Evolutionary conservation across 2,888 invertebrate genomes (phyloP).

Genomic region (Entomobrya proxima): DNA sequence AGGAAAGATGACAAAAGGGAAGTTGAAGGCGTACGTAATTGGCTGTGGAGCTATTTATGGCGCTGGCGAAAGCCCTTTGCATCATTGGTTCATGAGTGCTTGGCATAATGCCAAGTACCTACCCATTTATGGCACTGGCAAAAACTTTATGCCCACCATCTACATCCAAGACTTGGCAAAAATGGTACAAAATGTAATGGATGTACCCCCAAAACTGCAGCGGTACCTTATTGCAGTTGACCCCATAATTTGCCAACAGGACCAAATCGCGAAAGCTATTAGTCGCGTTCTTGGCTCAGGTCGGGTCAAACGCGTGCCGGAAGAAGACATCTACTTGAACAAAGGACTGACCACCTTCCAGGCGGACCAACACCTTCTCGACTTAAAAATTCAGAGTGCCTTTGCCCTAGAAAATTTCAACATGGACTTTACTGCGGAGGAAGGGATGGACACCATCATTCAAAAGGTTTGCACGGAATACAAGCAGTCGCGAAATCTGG

Average conservation of each 20-base stretch:
- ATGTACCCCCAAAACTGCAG: slow-evolving; percentile 80
- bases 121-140: slow-evolving; percentile 81
- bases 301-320: slow-evolving; percentile 80
- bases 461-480: slow-evolving; percentile 53
- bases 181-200: slow-evolving; percentile 72
- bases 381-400: slow-evolving; percentile 71
- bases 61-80: slow-evolving; percentile 81
- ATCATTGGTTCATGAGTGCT: slow-evolving; percentile 83
- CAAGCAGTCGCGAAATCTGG: slow-evolving; percentile 56
- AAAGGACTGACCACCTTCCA: slow-evolving; percentile 72
- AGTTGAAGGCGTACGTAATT: slow-evolving; percentile 80
- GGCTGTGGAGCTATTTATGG: slow-evolving; percentile 83
- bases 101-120: slow-evolving; percentile 82
- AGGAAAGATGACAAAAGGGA: slow-evolving; percentile 73
- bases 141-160: slow-evolving; percentile 82
- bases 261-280: slow-evolving; percentile 80
- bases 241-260: slow-evolving; percentile 80
- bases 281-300: slow-evolving; percentile 80
- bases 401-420: slow-evolving; percentile 71
- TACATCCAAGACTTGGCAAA: slow-evolving; percentile 82
- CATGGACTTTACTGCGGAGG: slow-evolving; percentile 67
- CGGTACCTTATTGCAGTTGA: slow-evolving; percentile 83
- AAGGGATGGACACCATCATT: slow-evolving; percentile 59
- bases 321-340: slow-evolving; percentile 78
- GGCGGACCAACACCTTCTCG: slow-evolving; percentile 71